Evolutionary conservation across 2,888 invertebrate genomes (phyloP), one percentile per base, ranked within the genome.

Genomic region (Poecilobothrus nobilitatus): DNA sequence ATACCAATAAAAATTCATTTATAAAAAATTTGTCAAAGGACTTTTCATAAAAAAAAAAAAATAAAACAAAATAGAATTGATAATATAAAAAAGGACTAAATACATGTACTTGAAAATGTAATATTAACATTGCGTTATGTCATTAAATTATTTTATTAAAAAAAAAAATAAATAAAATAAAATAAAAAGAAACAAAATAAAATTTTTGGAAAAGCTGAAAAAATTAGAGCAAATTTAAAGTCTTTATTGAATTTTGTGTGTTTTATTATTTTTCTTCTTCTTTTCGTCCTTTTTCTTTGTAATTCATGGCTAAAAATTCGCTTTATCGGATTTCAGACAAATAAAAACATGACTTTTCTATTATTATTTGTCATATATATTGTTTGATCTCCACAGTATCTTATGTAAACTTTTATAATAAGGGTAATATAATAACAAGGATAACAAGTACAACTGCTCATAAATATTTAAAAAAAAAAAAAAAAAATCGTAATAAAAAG

Each of bases 41-140:
- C 53, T 53, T 37, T 37, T 37, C 7, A 2, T 37, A 37, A 37
- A 10, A 37, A 37, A 37, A 8, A 37, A 10, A 10, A 37, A 10
- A 37, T 37, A 37, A 37, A 37, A 37, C 8, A 37, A 12, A 37
- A 37, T 8, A 37, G 6, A 12, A 37, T 34, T 12, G 12, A 37
- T 12, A 37, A 37, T 53, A 53, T 1, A 41, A 41, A 41, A 41
- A 12, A 41, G 41, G 41, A 41, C 41, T 41, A 41, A 37, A 53
- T 53, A 53, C 15, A 18, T 12, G 53, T 53, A 53, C 53, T 53
- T 53, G 18, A 53, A 53, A 53, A 53, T 53, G 9, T 53, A 53
- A 53, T 53, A 53, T 53, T 53, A 53, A 53, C 53, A n/a, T 53
- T 53, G 53, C 53, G 53, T 53, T 12, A 53, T 53, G 53, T 53